A percentile compares a stretch with the other conserved stretches of the same genome.
Conservation (phyloP, 2,888 invertebrate species). For the Parascotia fuliginaria region DNA sequence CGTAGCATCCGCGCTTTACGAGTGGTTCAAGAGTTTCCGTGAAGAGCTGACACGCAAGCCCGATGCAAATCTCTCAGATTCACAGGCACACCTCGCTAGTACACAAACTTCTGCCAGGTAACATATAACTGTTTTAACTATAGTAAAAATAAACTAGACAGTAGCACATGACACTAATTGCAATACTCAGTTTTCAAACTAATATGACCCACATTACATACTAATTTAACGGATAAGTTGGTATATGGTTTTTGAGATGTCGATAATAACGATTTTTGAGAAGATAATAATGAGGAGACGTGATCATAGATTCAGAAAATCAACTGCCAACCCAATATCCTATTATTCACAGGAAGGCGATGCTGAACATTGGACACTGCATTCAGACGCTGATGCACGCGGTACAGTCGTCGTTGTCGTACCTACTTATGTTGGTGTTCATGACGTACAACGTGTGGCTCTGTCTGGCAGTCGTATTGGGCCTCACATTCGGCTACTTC, state of each 20-base stretch:
- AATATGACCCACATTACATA: too few relatives aligned
- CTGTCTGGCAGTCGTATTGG: slow-evolving; percentile 94
- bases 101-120: slow-evolving; percentile 69
- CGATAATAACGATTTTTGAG: too few relatives aligned
- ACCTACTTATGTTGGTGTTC: slow-evolving; percentile 97
- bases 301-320: too few relatives aligned
- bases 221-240: too few relatives aligned
- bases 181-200: too few relatives aligned
- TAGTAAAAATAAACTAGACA: too few relatives aligned
- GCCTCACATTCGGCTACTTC: slow-evolving; percentile 97
- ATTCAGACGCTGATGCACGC: slow-evolving; percentile 95
- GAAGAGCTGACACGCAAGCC: slow-evolving; percentile 70
- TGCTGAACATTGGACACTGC: slow-evolving; percentile 89
- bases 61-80: slow-evolving; percentile 58
- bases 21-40: slow-evolving; percentile 94
- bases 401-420: slow-evolving; percentile 94
- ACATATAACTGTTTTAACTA: slow-evolving; percentile 22
- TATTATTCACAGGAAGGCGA: slow-evolving; percentile 1
- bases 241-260: too few relatives aligned
- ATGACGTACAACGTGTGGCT: slow-evolving; percentile 99
- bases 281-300: too few relatives aligned
- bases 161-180: too few relatives aligned
- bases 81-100: slow-evolving; percentile 76
- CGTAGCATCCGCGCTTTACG: slow-evolving; percentile 95
- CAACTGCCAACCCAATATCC: too few relatives aligned